phyloP scores from a whole-genome alignment of 2,888 invertebrate species.

The Lysandra bellargus region DNA sequence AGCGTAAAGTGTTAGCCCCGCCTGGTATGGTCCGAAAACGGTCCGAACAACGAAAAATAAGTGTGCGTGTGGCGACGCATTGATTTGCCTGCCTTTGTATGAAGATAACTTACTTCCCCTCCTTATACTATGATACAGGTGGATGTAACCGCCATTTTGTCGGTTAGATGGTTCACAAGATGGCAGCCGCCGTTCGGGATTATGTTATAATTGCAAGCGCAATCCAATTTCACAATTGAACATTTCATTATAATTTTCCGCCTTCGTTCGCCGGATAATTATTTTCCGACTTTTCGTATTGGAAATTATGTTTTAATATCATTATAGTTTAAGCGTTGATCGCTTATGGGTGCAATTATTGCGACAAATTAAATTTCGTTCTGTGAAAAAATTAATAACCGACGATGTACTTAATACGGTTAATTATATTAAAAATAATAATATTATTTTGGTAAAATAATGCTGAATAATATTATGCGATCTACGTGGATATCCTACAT shows the following conservation, averaged over 20 bases:
- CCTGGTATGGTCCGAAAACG: too few species aligned
- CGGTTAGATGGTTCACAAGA: not conserved
- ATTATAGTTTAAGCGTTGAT: not conserved
- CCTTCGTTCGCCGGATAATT: constrained; percentile 36
- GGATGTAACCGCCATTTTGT: too few species aligned
- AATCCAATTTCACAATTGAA: constrained; percentile 36
- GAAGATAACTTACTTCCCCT: too few species aligned
- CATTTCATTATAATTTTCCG: constrained; percentile 41
- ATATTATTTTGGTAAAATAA: not conserved
- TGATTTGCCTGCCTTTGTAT: too few species aligned
- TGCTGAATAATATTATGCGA: not conserved
- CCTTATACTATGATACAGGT: too few species aligned
- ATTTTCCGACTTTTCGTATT: constrained; percentile 31
- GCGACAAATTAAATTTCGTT: not conserved
- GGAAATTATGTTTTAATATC: constrained; percentile 21
- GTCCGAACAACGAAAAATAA: too few species aligned
- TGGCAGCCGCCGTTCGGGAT: not conserved
- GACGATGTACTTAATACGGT: not conserved
- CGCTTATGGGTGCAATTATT: not conserved
- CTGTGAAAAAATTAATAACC: constrained; percentile 2
- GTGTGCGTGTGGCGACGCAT: too few species aligned
- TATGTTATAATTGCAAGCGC: constrained; percentile 26
- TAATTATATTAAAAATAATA: not conserved
- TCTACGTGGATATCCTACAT: not conserved
- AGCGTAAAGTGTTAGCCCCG: too few species aligned